Percentiles rank a stretch among this genome's conserved stretches.
Conservation (phyloP, 2,888 invertebrate genomes). For the Phoenoteleia sp. region DNA sequence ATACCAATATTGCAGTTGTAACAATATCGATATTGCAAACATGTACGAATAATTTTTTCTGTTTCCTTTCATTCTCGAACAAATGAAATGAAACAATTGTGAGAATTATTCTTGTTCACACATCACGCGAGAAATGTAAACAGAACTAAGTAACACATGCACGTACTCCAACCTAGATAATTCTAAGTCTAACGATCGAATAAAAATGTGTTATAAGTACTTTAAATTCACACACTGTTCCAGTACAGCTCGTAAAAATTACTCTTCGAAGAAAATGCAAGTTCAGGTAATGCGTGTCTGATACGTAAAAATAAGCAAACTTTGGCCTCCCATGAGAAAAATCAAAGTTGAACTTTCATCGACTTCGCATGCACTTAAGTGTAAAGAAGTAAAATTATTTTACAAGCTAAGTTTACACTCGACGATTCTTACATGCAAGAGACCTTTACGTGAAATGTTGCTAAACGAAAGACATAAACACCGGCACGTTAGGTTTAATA, state of each 20-base stretch:
- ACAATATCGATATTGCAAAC: too few species aligned
- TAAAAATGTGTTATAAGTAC: background rate
- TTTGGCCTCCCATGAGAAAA: slow-evolving; percentile 9
- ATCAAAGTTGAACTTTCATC: slow-evolving; percentile 42
- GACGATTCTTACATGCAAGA: background rate
- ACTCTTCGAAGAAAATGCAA: background rate
- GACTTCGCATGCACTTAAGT: background rate
- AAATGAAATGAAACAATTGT: slow-evolving; percentile 8
- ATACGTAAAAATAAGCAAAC: background rate
- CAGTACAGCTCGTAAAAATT: background rate
- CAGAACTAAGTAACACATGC: background rate
- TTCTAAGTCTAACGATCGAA: background rate
- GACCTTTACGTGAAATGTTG: background rate
- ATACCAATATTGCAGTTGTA: too few species aligned
- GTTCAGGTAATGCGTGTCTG: background rate
- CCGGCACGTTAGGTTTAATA: background rate
- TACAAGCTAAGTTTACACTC: background rate
- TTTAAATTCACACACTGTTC: background rate
- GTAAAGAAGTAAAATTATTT: slow-evolving; percentile 23
- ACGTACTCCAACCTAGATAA: background rate
- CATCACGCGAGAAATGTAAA: background rate
- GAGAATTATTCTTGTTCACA: slow-evolving; percentile 4
- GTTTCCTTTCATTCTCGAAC: too few species aligned
- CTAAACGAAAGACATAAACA: background rate
- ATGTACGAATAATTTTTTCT: too few species aligned